A percentile compares a stretch with the other conserved stretches of the same genome.
These are phyloP conservation scores for Aurelia coerulea DNA, from an alignment of 30 jellyfish, hydroid and myxozoan genomes.

Conservation along the genomic window DNA sequence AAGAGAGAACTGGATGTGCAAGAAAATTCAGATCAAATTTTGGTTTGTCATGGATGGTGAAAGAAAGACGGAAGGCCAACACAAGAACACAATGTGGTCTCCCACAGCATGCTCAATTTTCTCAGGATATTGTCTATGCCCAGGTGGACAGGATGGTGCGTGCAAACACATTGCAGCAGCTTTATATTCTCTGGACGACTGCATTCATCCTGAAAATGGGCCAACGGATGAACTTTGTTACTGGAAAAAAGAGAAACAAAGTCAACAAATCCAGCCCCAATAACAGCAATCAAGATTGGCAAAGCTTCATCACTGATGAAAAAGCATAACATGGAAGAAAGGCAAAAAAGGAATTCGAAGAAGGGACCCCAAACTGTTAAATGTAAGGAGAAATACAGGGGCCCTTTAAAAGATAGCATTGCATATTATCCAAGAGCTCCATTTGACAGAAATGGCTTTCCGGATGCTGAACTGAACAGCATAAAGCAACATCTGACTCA, in stretches of 20 bases:
- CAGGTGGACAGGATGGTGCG: slow-evolving; percentile 61
- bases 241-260: slow-evolving; percentile 51
- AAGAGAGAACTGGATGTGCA: no score
- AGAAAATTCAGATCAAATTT: no score
- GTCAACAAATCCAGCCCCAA: slow-evolving; percentile 51
- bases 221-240: slow-evolving; percentile 56
- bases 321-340: slow-evolving; percentile 33
- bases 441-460: no score
- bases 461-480: slow-evolving; percentile 33
- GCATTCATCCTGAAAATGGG: slow-evolving; percentile 50
- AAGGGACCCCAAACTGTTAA: no score
- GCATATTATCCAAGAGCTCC: no score
- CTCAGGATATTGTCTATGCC: slow-evolving; percentile 39
- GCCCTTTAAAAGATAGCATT: no score
- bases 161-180: slow-evolving; percentile 65
- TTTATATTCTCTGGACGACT: slow-evolving; percentile 53
- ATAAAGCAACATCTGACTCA: slow-evolving; percentile 37
- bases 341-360: no score
- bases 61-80: slow-evolving; percentile 34
- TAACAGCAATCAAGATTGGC: slow-evolving; percentile 60
- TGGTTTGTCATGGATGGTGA: slow-evolving; percentile 50
- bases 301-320: slow-evolving; percentile 50
- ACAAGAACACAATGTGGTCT: slow-evolving; percentile 39
- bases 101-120: slow-evolving; percentile 58
- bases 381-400: no score